Evolutionary conservation across 2,113 vertebrate species (phyloP).

Genomic region (Bubo bubo): DNA sequence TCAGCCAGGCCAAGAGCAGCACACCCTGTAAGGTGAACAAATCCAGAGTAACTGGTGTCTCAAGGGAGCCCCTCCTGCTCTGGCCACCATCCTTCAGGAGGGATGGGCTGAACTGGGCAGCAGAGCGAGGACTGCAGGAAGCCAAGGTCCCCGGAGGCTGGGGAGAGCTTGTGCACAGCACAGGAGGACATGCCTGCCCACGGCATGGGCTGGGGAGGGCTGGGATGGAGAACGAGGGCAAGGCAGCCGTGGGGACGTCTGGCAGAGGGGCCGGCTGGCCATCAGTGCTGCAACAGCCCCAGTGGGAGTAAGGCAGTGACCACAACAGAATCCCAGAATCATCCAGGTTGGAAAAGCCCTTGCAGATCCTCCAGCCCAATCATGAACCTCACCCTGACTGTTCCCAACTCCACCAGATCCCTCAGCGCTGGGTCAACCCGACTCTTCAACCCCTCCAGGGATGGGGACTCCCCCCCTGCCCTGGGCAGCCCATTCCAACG

Average conservation of each 20-base stretch:
- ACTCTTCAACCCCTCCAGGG: no score
- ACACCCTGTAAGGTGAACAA: fast-evolving
- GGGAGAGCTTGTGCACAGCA: background rate
- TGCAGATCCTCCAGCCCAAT: no score
- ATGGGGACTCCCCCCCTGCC: no score
- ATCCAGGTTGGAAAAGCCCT: no score
- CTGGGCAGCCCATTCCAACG: no score
- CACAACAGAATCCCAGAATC: no score
- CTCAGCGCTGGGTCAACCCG: no score
- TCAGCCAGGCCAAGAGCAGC: background rate
- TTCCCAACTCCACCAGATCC: no score
- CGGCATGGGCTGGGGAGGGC: fast-evolving
- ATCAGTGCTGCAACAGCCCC: background rate
- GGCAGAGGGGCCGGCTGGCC: background rate
- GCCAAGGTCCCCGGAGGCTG: background rate
- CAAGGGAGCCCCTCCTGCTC: background rate
- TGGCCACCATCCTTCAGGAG: background rate
- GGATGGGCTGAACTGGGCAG: background rate
- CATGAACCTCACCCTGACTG: no score
- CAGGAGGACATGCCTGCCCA: background rate
- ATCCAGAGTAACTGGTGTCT: background rate
- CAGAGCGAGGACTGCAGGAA: background rate
- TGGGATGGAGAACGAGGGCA: background rate
- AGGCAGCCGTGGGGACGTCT: background rate
- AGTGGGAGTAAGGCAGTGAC: background rate